A percentile compares a stretch with the other conserved stretches of the same genome.
phyloP scores from a whole-genome alignment of 2,888 invertebrate species.

The Polydesmus complanatus region DNA sequence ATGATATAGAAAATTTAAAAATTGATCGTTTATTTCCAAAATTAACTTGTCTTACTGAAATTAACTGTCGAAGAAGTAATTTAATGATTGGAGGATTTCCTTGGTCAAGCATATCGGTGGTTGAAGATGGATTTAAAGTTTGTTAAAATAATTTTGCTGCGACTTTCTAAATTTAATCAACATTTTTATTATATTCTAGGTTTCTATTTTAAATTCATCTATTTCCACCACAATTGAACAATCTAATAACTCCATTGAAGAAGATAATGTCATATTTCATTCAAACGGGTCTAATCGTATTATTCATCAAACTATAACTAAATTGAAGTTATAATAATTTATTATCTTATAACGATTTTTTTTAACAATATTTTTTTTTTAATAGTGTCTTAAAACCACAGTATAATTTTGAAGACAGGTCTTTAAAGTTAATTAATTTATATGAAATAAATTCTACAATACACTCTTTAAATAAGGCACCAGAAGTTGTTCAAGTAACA shows the following conservation, averaged over 20 bases:
- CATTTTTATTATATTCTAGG: background rate
- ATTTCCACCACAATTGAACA: background rate
- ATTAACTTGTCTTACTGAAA: background rate
- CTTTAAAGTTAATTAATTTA: background rate
- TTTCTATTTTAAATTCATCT: background rate
- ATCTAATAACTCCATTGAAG: background rate
- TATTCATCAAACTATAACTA: background rate
- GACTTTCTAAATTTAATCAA: background rate
- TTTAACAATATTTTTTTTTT: background rate
- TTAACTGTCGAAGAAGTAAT: conserved; percentile 12
- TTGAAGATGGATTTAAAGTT: background rate
- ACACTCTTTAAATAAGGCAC: background rate
- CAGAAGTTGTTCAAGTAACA: background rate
- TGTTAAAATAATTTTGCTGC: background rate
- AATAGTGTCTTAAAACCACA: background rate
- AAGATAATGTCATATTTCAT: background rate
- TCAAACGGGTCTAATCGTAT: background rate
- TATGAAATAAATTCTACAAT: background rate
- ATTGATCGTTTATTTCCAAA: background rate
- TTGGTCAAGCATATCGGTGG: conserved; percentile 4
- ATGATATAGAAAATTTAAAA: background rate
- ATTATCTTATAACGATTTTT: background rate
- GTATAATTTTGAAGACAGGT: background rate
- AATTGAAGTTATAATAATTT: background rate
- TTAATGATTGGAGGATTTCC: conserved; percentile 17